Base-by-base conservation (phyloP, 2,888 invertebrate species). In the Synergus umbraculus region DNA sequence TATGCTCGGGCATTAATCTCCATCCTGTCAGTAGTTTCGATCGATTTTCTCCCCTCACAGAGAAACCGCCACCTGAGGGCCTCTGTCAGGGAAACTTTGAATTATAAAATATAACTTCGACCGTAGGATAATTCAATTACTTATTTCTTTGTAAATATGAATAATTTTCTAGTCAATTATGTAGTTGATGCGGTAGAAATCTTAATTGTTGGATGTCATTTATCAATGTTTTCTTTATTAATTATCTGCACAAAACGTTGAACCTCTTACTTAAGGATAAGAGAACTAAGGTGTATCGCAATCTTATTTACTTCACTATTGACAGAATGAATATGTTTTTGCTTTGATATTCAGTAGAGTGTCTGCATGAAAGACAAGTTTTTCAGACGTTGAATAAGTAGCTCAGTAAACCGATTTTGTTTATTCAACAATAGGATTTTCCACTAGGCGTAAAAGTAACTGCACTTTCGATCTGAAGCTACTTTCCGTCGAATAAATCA, bases 401-500 rank as follows among this genome's bases (percentile, higher is more conserved):
- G 37, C 15, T 15, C 41, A 29, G 37, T 29, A 3, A 41, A n/a
- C n/a, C n/a, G 13, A 37, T 22, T 67, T 18, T 67, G 46, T 69
- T 10, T 46, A 69, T 69, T 69, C 22, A 29, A 69, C 49, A 69
- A 49, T 69, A 18, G 69, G 5, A 54, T 73, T 37, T 37, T 54
- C 3, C 18, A 22, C 44, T 46, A n/a, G 1, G n/a, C n/a, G 73
- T 37, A 73, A 73, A 73, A 41, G 73, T 73, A 73, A 73, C 73
- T 49, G 49, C n/a, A 73, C 73, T 37, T 85, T 80, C 81, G 83
- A 85, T 83, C 82, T 76, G 83, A 83, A 82, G 83, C 80, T 84
- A 82, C 81, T 81, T 81, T 80, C 64, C 78, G 83, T 77, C 78
- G 82, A 81, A 86, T 88, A 86, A 86, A 87, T 82, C 83, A 83